Conservation (phyloP, 2,113 vertebrate species). For the Noctilio leporinus region DNA sequence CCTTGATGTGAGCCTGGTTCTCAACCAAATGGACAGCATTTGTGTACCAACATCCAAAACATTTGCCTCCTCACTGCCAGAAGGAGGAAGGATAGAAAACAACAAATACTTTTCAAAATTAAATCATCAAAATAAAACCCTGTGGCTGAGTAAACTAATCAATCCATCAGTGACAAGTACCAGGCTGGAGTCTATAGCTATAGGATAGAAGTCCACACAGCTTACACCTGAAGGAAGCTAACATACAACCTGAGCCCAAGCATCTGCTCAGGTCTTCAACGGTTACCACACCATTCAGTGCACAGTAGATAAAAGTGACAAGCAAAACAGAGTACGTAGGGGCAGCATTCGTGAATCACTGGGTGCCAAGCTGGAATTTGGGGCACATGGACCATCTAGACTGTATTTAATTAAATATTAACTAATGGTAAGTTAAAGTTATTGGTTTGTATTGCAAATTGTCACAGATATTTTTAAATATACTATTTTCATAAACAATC, state of each 20-base stretch:
- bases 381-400: neutral
- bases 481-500: neutral
- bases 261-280: neutral
- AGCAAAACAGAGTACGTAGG: neutral
- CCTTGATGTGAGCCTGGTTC: neutral
- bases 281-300: neutral
- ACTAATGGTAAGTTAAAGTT: neutral
- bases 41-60: neutral
- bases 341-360: too few relatives aligned
- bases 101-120: neutral
- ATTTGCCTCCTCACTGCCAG: neutral
- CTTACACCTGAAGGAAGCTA: neutral
- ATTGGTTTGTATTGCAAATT: neutral
- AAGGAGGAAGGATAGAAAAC: neutral
- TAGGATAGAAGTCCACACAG: neutral
- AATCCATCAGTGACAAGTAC: neutral
- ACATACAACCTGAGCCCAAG: neutral
- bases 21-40: neutral
- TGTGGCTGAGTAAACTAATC: neutral
- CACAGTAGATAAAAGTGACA: neutral
- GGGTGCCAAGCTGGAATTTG: neutral
- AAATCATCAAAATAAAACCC: neutral
- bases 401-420: neutral
- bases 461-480: neutral
- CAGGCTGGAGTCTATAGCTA: neutral